Evolutionary conservation across 2,888 invertebrate species (phyloP).

Genomic region (Scaptomyza tumidula): DNA sequence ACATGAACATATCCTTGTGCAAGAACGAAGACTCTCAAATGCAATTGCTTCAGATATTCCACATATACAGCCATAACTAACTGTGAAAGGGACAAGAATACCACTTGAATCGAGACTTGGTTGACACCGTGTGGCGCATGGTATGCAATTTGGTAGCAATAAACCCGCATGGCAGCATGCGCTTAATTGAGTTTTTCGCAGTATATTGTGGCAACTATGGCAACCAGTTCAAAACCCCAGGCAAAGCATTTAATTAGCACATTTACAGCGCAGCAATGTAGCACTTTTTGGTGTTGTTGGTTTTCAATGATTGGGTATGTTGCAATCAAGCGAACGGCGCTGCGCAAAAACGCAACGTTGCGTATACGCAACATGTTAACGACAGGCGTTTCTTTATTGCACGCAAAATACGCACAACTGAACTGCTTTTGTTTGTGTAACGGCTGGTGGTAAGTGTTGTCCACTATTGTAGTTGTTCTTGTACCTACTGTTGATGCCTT

Average conservation of each 20-base stretch:
- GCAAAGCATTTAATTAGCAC: constrained; percentile 35
- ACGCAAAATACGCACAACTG: constrained; percentile 7
- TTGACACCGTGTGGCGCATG: constrained; percentile 6
- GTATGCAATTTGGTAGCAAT: constrained; percentile 32
- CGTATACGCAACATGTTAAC: constrained; percentile 45
- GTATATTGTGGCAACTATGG: constrained; percentile 17
- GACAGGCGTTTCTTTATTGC: constrained; percentile 3
- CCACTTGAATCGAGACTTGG: background rate
- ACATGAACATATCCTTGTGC: background rate
- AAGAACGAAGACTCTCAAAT: background rate
- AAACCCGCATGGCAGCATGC: background rate
- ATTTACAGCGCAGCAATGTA: background rate
- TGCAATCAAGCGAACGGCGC: constrained; percentile 28
- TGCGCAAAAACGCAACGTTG: constrained; percentile 22
- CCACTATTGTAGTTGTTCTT: background rate
- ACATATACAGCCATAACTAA: no score
- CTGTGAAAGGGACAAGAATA: no score
- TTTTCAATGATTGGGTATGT: constrained; percentile 20
- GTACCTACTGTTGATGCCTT: constrained; percentile 12
- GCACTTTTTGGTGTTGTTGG: background rate
- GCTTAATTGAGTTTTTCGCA: constrained; percentile 23
- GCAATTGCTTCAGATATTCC: no score
- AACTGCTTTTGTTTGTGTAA: constrained; percentile 1
- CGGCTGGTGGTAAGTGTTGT: constrained; percentile 7
- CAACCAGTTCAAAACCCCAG: constrained; percentile 9